Conservation (phyloP, 2,888 invertebrate genomes). For the Phytoseiulus persimilis region DNA sequence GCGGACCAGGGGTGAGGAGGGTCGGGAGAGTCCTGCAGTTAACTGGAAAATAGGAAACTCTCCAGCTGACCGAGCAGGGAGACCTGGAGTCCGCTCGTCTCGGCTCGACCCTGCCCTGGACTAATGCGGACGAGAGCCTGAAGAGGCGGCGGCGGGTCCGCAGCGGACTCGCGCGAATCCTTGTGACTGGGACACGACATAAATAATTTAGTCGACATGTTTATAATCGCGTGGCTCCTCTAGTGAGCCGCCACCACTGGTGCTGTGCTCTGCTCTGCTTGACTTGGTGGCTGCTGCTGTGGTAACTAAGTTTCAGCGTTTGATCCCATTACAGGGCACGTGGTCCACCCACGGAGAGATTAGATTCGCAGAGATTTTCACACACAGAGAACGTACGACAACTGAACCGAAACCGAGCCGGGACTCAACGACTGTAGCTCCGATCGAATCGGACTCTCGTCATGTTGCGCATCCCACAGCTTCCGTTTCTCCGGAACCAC, state of each 20-base stretch:
- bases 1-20: neutral
- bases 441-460: too few species aligned
- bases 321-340: neutral
- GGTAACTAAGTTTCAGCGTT: neutral
- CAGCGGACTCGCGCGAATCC: neutral
- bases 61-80: neutral
- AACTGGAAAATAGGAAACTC: neutral
- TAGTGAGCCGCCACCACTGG: neutral
- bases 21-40: neutral
- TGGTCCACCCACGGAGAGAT: neutral
- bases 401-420: neutral
- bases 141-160: neutral
- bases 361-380: neutral
- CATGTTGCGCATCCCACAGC: too few species aligned
- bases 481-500: too few species aligned
- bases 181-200: neutral
- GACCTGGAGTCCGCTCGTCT: neutral
- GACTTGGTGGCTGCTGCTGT: neutral
- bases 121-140: neutral
- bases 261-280: neutral
- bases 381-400: neutral
- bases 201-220: constrained; percentile 5
- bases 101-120: neutral
- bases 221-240: neutral
- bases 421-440: neutral